A percentile compares a stretch with the other conserved stretches of the same genome.
Conservation (phyloP, 2,113 vertebrate genomes). For the Fregata magnificens region DNA sequence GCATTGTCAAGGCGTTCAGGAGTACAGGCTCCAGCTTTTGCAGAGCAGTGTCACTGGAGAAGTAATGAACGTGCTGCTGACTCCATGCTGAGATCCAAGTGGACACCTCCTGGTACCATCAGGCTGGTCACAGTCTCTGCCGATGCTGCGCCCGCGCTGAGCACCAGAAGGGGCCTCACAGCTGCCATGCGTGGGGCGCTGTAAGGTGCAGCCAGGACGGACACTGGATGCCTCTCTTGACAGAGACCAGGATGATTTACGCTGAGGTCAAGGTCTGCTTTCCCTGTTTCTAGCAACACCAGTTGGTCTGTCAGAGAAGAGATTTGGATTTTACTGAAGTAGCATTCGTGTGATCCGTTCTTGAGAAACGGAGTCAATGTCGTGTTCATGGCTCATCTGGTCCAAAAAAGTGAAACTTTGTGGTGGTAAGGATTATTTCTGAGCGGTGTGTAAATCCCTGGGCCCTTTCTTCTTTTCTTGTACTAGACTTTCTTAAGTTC, state of each 20-base stretch:
- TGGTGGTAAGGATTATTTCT: background rate
- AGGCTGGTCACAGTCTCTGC: background rate
- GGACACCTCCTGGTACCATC: background rate
- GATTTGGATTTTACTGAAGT: background rate
- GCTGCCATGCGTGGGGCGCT: accelerated
- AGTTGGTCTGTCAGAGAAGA: background rate
- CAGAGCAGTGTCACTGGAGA: background rate
- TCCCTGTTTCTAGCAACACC: accelerated
- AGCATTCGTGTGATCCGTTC: background rate
- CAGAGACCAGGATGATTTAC: background rate
- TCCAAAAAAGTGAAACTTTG: background rate
- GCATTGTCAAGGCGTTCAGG: background rate
- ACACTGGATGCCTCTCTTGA: background rate
- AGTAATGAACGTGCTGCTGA: background rate
- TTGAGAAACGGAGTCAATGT: background rate
- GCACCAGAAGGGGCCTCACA: background rate
- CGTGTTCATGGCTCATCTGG: background rate
- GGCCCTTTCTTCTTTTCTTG: background rate
- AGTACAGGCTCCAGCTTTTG: background rate
- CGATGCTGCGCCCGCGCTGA: accelerated
- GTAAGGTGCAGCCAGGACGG: accelerated
- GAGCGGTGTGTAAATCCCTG: background rate
- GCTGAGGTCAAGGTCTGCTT: background rate
- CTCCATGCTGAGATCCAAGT: background rate
- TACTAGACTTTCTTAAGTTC: background rate